These are phyloP conservation scores for Neria commutata DNA, from an alignment of 2,888 invertebrate genomes.

Conservation along the genomic window DNA sequence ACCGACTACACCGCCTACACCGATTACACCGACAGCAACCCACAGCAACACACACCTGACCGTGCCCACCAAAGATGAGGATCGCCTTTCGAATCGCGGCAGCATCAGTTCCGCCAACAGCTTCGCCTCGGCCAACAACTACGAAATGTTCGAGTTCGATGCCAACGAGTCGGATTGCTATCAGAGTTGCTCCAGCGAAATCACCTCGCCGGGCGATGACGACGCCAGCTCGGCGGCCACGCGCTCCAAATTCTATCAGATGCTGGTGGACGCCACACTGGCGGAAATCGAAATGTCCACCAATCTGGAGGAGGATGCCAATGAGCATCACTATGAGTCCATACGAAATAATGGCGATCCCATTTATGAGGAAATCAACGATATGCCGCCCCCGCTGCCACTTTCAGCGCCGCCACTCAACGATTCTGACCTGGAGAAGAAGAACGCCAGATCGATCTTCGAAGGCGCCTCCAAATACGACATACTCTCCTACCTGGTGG, in stretches of 20 bases:
- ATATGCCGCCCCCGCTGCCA: constrained; percentile 80
- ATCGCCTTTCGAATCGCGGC: constrained; percentile 64
- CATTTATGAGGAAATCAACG: constrained; percentile 78
- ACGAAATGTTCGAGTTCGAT: constrained; percentile 77
- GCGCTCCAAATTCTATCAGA: constrained; percentile 75
- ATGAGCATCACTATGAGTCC: constrained; percentile 78
- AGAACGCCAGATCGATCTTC: constrained; percentile 71
- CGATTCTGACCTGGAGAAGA: constrained; percentile 74
- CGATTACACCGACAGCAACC: background rate
- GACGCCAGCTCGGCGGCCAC: constrained; percentile 61
- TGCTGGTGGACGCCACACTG: constrained; percentile 73
- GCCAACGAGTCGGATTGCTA: constrained; percentile 72
- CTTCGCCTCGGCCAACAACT: constrained; percentile 72
- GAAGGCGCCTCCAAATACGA: constrained; percentile 87
- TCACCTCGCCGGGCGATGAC: constrained; percentile 69
- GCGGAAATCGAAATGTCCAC: constrained; percentile 72
- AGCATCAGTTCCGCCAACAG: constrained; percentile 65
- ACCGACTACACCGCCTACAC: background rate
- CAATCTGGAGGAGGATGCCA: constrained; percentile 68
- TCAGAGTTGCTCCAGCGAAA: constrained; percentile 72
- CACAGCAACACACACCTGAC: constrained; percentile 24
- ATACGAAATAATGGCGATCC: constrained; percentile 70
- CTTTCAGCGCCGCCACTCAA: constrained; percentile 78
- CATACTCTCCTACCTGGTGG: constrained; percentile 86
- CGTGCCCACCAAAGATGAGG: constrained; percentile 58